A percentile compares a stretch with the other conserved stretches of the same genome.
phyloP scores from a whole-genome alignment of 2,113 vertebrate genomes.

The Pterocles gutturalis region DNA sequence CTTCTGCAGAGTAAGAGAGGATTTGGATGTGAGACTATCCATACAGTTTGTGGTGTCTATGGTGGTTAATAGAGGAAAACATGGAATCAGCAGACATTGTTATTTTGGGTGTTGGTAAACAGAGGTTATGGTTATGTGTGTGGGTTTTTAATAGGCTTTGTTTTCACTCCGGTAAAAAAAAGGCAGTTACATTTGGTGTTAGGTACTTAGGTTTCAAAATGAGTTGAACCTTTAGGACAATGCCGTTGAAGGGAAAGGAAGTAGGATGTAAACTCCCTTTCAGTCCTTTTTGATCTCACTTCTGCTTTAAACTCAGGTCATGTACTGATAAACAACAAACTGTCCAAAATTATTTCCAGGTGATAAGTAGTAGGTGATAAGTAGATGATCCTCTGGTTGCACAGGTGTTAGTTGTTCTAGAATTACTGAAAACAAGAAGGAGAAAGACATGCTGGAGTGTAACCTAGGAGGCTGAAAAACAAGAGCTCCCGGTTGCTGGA shows the following conservation, averaged over 20 bases:
- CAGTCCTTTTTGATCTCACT: background rate
- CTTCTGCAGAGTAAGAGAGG: background rate
- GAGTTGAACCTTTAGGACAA: background rate
- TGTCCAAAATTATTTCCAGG: background rate
- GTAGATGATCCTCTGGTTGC: background rate
- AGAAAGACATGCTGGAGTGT: background rate
- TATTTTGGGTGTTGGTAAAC: background rate
- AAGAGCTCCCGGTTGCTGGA: background rate
- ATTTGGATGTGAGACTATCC: background rate
- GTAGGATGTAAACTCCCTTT: background rate
- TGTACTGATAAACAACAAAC: background rate
- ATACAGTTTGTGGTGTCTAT: background rate
- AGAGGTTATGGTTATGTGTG: fast-evolving
- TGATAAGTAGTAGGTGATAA: background rate
- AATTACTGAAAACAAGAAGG: background rate
- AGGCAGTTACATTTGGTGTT: background rate
- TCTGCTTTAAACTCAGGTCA: background rate
- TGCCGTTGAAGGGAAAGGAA: background rate
- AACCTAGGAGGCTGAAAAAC: background rate
- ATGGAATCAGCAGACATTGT: background rate
- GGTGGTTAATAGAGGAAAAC: background rate
- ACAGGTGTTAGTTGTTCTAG: background rate
- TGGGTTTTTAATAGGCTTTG: background rate
- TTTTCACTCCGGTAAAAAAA: background rate
- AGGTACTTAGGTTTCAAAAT: background rate